A percentile compares a stretch with the other conserved stretches of the same genome.
Conservation (phyloP, 2,888 invertebrate genomes). For the Mythimna impura region DNA sequence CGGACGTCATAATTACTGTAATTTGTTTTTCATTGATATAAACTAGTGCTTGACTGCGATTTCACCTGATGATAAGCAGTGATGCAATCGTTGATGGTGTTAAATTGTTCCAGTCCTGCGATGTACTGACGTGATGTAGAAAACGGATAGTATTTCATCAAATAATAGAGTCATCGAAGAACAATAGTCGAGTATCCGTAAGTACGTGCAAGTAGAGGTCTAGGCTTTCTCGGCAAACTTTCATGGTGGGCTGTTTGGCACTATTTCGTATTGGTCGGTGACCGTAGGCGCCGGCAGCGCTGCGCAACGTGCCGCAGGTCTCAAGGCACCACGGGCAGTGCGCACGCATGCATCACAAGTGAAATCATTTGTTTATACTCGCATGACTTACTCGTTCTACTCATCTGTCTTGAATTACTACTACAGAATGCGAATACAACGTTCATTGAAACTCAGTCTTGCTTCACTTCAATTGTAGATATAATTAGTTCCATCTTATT, state of each 20-base stretch:
- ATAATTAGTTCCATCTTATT: constrained; percentile 9
- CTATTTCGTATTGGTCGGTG: constrained; percentile 72
- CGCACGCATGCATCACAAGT: constrained; percentile 60
- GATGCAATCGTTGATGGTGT: too few species aligned
- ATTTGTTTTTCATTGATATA: too few species aligned
- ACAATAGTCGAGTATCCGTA: constrained; percentile 10
- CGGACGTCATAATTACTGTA: not conserved
- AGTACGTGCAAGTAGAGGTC: constrained; percentile 25
- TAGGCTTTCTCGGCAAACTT: constrained; percentile 57
- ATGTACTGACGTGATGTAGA: not conserved
- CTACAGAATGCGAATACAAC: constrained; percentile 29
- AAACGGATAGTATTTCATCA: not conserved
- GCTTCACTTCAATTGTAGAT: constrained; percentile 23
- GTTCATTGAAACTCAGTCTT: constrained; percentile 38
- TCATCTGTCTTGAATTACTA: constrained; percentile 51
- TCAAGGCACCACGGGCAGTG: constrained; percentile 42
- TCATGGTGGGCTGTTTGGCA: constrained; percentile 68
- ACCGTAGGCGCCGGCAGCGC: constrained; percentile 65
- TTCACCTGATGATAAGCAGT: too few species aligned
- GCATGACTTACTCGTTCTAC: constrained; percentile 50
- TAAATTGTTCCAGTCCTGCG: too few species aligned
- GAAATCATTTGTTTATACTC: constrained; percentile 62
- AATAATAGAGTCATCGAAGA: constrained; percentile 30
- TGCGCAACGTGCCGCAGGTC: constrained; percentile 52
- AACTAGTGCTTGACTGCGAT: too few species aligned